These are phyloP conservation scores for Eurystomus glaucurus DNA, from an alignment of 2,797 vertebrate genomes.

Conservation along the genomic window DNA sequence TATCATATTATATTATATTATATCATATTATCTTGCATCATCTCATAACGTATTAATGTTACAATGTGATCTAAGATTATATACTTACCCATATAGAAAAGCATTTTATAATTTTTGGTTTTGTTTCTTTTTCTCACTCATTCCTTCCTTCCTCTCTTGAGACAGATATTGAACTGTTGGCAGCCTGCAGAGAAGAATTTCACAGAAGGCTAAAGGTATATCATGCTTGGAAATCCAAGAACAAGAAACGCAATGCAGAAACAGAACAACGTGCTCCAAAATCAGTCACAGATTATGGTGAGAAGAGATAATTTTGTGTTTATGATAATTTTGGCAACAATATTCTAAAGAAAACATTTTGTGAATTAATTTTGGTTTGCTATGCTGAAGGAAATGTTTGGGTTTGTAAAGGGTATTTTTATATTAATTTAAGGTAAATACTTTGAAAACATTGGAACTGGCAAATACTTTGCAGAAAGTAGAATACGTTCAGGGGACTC, in stretches of 20 bases:
- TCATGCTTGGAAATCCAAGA: conserved; percentile 98
- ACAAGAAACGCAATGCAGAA: conserved; percentile 95
- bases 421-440: neutral
- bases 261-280: conserved; percentile 95
- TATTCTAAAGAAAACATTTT: neutral
- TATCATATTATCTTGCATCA: too few relatives aligned
- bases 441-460: neutral
- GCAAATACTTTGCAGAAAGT: neutral
- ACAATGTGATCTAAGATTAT: neutral
- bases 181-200: conserved; percentile 98
- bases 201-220: conserved; percentile 98
- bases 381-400: neutral
- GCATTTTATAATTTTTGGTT: neutral
- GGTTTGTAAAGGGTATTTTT: neutral
- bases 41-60: neutral
- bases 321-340: neutral
- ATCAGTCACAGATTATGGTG: conserved; percentile 97
- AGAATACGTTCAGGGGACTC: neutral
- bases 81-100: neutral
- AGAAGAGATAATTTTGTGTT: conserved; percentile 27
- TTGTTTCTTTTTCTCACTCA: neutral
- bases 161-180: conserved; percentile 96
- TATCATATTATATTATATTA: neutral
- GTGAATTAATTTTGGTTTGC: neutral
- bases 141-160: neutral